Conservation (phyloP, 2,888 invertebrate species). For the Cylloceria caligata region DNA sequence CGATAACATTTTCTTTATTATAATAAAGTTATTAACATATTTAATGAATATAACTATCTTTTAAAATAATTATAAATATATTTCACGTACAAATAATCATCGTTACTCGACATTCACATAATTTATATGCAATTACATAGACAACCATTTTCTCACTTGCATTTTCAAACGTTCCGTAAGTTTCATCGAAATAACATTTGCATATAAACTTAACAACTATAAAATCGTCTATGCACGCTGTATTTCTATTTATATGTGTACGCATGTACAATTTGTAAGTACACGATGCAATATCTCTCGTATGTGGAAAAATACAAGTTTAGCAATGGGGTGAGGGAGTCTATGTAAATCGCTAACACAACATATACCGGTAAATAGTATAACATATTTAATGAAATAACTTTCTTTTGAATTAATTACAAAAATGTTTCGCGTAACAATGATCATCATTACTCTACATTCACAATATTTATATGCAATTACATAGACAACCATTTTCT, state of each 20-base stretch:
- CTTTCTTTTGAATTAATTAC: too few species aligned
- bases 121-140: conserved; percentile 8
- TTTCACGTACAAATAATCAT: background rate
- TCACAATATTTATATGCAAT: background rate
- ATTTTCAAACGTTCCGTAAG: background rate
- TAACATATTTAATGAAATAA: too few species aligned
- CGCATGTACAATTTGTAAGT: conserved; percentile 49
- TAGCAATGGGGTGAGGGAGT: background rate
- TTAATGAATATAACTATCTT: too few species aligned
- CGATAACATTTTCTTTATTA: too few species aligned
- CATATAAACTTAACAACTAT: conserved; percentile 3
- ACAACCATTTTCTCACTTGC: conserved; percentile 5
- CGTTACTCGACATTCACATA: background rate
- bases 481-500: conserved; percentile 13
- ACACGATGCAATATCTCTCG: conserved; percentile 30
- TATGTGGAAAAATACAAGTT: conserved; percentile 21
- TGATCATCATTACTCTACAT: background rate
- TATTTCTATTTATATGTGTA: background rate
- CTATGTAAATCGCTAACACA: conserved; percentile 30
- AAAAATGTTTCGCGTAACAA: background rate
- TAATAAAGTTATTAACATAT: too few species aligned
- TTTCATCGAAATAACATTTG: background rate
- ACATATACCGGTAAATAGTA: conserved; percentile 6
- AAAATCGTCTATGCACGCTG: background rate
- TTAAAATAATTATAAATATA: background rate